Percentiles rank a stretch among this genome's conserved stretches.
Evolutionary conservation across 2,113 vertebrate genomes (phyloP).

Genomic region (Oryzias javanicus): DNA sequence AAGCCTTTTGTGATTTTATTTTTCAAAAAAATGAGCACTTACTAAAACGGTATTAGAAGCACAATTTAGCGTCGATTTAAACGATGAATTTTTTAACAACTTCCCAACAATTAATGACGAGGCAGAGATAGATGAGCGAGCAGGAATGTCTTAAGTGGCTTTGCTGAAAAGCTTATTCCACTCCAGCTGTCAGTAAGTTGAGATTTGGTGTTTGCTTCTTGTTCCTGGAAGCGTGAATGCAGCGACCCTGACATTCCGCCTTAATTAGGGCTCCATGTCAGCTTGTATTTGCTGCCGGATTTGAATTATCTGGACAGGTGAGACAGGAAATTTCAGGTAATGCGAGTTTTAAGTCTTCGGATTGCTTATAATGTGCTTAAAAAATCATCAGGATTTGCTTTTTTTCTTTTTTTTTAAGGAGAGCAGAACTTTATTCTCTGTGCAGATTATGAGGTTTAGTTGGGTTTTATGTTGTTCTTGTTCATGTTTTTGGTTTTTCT

Average conservation of each 20-base stretch:
- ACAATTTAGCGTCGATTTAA: background rate
- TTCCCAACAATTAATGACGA: constrained; percentile 13
- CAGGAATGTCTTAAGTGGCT: constrained; percentile 59
- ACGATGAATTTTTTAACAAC: constrained; percentile 28
- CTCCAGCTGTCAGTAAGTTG: constrained; percentile 68
- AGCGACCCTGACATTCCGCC: constrained; percentile 12
- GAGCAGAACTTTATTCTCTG: too few relatives aligned
- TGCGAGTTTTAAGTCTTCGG: constrained; percentile 6
- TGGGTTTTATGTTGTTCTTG: too few relatives aligned
- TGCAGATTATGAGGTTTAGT: too few relatives aligned
- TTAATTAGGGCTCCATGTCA: constrained; percentile 35
- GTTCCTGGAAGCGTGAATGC: constrained; percentile 35
- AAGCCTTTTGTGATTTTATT: too few relatives aligned
- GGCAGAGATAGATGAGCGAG: constrained; percentile 38
- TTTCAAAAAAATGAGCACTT: too few relatives aligned
- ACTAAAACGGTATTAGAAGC: background rate
- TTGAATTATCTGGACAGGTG: constrained; percentile 8
- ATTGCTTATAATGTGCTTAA: background rate
- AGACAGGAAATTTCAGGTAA: constrained; percentile 27
- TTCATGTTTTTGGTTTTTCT: too few relatives aligned
- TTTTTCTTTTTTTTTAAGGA: too few relatives aligned
- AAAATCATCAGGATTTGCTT: too few relatives aligned
- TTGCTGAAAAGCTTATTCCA: constrained; percentile 56
- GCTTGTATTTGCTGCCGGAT: constrained; percentile 17
- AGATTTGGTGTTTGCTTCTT: constrained; percentile 55